These are phyloP conservation scores for Clamator glandarius DNA, from an alignment of 2,797 vertebrate species.

Conservation along the genomic window DNA sequence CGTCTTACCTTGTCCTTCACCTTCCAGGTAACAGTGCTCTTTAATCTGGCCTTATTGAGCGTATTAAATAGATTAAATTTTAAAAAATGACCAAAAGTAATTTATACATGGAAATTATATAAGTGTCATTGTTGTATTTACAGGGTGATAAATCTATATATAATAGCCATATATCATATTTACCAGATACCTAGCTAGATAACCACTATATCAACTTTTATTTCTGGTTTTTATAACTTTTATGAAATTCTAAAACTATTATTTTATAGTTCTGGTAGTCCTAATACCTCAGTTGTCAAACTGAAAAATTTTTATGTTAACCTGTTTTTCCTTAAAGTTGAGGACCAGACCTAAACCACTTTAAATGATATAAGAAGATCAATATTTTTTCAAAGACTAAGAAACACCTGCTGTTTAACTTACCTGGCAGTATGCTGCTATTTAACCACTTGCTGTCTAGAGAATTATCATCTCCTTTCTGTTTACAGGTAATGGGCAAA, in stretches of 20 bases:
- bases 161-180: neutral
- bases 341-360: neutral
- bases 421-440: slow-evolving; percentile 15
- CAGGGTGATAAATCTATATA: neutral
- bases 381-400: neutral
- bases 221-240: neutral
- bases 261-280: neutral
- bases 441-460: slow-evolving; percentile 41
- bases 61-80: neutral
- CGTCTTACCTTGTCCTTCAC: neutral
- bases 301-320: neutral
- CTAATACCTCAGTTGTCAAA: neutral
- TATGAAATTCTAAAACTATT: neutral
- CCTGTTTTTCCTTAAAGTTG: neutral
- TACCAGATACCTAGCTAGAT: neutral
- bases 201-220: neutral
- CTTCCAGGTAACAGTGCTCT: neutral
- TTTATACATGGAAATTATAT: neutral
- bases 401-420: slow-evolving; percentile 3
- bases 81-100: neutral
- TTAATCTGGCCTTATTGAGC: neutral
- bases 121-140: neutral
- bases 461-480: slow-evolving; percentile 30
- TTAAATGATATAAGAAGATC: slow-evolving; percentile 6
- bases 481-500: neutral